Conservation (phyloP, 2,888 invertebrate species). For the Coelinius sp. region DNA sequence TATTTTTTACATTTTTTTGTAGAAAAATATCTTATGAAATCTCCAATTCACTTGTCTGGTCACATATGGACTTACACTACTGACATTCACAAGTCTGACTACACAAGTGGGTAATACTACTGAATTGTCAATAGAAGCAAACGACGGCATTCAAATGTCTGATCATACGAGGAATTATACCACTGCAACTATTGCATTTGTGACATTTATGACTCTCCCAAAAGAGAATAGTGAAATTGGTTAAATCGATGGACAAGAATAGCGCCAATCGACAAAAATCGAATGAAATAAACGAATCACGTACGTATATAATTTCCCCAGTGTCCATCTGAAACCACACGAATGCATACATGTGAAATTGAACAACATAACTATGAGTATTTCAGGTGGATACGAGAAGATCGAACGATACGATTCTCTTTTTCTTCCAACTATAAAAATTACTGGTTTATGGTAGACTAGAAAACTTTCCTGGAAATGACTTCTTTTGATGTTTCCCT, state of each 20-base stretch:
- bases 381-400: background rate
- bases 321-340: slow-evolving; percentile 47
- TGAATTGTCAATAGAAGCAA: background rate
- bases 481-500: background rate
- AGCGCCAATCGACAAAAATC: background rate
- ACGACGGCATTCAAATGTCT: background rate
- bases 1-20: background rate
- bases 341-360: slow-evolving; percentile 11
- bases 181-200: background rate
- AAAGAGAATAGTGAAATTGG: background rate
- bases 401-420: too few relatives aligned
- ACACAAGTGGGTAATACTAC: background rate
- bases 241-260: background rate
- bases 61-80: too few relatives aligned
- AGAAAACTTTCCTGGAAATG: background rate
- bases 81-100: too few relatives aligned
- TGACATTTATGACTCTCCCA: background rate
- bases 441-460: background rate
- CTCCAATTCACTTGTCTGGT: too few relatives aligned
- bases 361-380: background rate
- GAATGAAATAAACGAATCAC: slow-evolving; percentile 51
- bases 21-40: background rate
- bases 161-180: background rate
- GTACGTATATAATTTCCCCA: slow-evolving; percentile 59
- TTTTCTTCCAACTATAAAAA: background rate